Evolutionary conservation across 2,888 invertebrate species (phyloP).

Genomic region (Napeogenes inachia): DNA sequence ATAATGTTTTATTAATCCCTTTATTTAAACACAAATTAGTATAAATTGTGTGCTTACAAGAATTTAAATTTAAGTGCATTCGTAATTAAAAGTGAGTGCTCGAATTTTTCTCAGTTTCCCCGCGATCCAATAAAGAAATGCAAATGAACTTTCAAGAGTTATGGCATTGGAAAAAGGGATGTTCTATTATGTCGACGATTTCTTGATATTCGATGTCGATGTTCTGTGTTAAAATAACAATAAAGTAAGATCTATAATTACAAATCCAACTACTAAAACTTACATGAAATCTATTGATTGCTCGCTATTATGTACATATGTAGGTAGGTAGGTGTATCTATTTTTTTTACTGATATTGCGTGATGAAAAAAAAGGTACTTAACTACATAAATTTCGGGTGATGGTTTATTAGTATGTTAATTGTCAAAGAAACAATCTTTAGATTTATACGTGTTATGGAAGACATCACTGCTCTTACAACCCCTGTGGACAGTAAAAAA

Average conservation of each 20-base stretch:
- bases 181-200: constrained; percentile 13
- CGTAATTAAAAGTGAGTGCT: constrained; percentile 60
- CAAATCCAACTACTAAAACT: too few species aligned
- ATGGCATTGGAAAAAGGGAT: constrained; percentile 47
- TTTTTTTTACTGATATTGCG: too few species aligned
- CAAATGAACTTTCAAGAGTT: constrained; percentile 71
- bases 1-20: constrained; percentile 2
- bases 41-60: constrained; percentile 13
- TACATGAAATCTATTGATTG: too few species aligned
- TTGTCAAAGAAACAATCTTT: too few species aligned
- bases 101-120: constrained; percentile 68
- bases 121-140: constrained; percentile 74
- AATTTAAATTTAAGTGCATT: constrained; percentile 22
- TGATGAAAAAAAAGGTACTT: too few species aligned
- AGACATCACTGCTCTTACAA: constrained; percentile 32
- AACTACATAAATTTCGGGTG: too few species aligned
- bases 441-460: too few species aligned
- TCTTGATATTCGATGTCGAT: constrained; percentile 4
- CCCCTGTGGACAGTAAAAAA: constrained; percentile 64
- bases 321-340: too few species aligned
- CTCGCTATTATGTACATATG: too few species aligned
- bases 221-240: too few species aligned
- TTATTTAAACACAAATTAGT: constrained; percentile 9
- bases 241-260: too few species aligned
- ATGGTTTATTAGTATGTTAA: too few species aligned